Conservation (phyloP, 2,113 vertebrate genomes). For the Sorex fumeus region DNA sequence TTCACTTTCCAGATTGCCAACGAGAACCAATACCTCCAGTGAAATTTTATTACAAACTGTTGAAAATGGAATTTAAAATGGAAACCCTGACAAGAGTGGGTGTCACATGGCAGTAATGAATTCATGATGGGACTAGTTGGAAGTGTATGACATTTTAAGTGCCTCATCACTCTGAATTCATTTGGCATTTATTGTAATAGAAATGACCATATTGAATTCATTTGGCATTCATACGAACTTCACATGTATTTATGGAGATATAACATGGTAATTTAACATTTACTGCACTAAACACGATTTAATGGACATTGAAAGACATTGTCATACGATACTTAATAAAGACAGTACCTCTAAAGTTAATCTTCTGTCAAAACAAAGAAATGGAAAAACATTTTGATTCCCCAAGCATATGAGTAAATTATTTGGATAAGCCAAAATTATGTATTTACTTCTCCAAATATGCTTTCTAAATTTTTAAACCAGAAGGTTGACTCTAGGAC, state of each 20-base stretch:
- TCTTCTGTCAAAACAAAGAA: slow-evolving; percentile 75
- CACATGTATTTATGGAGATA: slow-evolving; percentile 80
- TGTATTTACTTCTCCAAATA: slow-evolving; percentile 64
- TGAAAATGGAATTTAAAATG: slow-evolving; percentile 77
- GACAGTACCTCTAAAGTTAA: slow-evolving; percentile 72
- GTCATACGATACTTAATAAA: slow-evolving; percentile 64
- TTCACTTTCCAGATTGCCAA: slow-evolving; percentile 42
- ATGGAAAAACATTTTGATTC: slow-evolving; percentile 73
- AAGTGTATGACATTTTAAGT: slow-evolving; percentile 75
- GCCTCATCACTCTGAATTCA: slow-evolving; percentile 76
- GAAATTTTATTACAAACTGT: slow-evolving; percentile 58
- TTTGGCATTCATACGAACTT: slow-evolving; percentile 70
- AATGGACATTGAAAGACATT: slow-evolving; percentile 75
- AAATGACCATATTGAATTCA: slow-evolving; percentile 77
- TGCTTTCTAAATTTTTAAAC: slow-evolving; percentile 73
- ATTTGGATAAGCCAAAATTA: slow-evolving; percentile 74
- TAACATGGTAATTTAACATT: slow-evolving; percentile 82
- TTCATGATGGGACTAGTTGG: slow-evolving; percentile 53
- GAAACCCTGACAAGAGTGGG: slow-evolving; percentile 64
- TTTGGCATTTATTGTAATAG: slow-evolving; percentile 76
- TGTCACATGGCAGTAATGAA: slow-evolving; percentile 72
- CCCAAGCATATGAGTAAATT: slow-evolving; percentile 52
- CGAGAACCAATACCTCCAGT: slow-evolving; percentile 57
- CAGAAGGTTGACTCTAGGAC: slow-evolving; percentile 75
- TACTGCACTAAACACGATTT: slow-evolving; percentile 76